These are phyloP conservation scores for Sarcophaga bullata DNA, from an alignment of 1,140 invertebrate genomes.

Conservation along the genomic window DNA sequence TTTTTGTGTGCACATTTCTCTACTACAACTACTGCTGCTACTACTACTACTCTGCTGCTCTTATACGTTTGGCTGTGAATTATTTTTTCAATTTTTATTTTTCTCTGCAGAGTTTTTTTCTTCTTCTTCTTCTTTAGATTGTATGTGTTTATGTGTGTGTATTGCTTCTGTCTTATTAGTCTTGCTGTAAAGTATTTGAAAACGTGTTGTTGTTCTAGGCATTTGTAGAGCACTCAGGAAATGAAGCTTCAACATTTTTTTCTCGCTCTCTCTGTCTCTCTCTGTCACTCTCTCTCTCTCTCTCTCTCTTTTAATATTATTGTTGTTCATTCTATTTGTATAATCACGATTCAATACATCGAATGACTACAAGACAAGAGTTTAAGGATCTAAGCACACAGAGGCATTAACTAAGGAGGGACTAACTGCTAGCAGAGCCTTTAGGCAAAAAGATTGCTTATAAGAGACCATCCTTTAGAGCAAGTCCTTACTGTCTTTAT, in stretches of 20 bases:
- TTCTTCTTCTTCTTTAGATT: neutral
- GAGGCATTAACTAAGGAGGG: neutral
- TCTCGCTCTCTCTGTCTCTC: neutral
- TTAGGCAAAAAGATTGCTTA: no score
- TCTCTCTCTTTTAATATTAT: neutral
- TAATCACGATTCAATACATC: neutral
- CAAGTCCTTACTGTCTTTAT: neutral
- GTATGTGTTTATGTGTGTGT: neutral
- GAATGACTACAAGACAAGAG: neutral
- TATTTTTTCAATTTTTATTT: neutral
- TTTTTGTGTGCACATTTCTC: neutral
- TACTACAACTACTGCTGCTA: no score
- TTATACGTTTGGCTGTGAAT: no score
- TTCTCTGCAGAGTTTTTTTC: neutral
- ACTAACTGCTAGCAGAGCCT: no score
- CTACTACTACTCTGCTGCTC: no score
- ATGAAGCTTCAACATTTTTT: conserved; percentile 15
- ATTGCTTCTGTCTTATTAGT: neutral
- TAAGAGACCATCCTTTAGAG: no score
- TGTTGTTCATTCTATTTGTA: neutral
- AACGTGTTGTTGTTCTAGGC: neutral
- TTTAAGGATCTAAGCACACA: neutral
- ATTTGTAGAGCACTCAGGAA: conserved; percentile 7
- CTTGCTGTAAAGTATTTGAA: neutral
- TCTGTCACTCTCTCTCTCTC: no score